Evolutionary conservation across 2,888 invertebrate genomes (phyloP).

Genomic region (Chironomus tentans): DNA sequence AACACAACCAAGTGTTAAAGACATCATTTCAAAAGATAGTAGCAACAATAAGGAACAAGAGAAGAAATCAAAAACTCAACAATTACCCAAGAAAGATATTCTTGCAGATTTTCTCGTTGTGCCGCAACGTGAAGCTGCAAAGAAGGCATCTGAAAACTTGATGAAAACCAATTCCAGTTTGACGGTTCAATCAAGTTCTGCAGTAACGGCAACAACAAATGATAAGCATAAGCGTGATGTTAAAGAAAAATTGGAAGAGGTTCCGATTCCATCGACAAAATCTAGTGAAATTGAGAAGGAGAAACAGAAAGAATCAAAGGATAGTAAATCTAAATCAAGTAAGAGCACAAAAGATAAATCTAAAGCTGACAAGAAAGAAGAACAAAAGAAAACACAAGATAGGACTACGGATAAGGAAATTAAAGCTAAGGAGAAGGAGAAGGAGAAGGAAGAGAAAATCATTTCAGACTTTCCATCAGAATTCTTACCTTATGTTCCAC

Average conservation of each 20-base stretch:
- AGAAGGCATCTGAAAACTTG: slow-evolving; percentile 83
- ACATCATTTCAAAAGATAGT: not conserved
- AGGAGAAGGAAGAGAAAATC: slow-evolving; percentile 22
- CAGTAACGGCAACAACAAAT: not conserved
- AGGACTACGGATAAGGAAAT: slow-evolving; percentile 38
- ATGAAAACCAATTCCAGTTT: slow-evolving; percentile 51
- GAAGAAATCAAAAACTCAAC: slow-evolving; percentile 29
- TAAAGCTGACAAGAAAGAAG: slow-evolving; percentile 28
- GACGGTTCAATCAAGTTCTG: slow-evolving; percentile 27
- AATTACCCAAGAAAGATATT: slow-evolving; percentile 41
- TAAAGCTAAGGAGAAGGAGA: slow-evolving; percentile 29
- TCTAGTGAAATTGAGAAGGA: slow-evolving; percentile 10
- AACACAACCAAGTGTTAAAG: slow-evolving; percentile 13
- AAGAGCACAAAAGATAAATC: slow-evolving; percentile 28
- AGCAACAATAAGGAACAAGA: slow-evolving; percentile 34
- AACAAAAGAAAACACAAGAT: slow-evolving; percentile 41
- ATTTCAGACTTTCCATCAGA: slow-evolving; percentile 36
- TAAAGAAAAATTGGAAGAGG: slow-evolving; percentile 34
- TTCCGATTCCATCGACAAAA: slow-evolving; percentile 33
- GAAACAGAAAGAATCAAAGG: slow-evolving; percentile 32
- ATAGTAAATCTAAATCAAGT: slow-evolving; percentile 30
- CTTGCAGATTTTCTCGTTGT: slow-evolving; percentile 73
- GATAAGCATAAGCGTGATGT: slow-evolving; percentile 16
- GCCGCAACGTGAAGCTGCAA: slow-evolving; percentile 82
- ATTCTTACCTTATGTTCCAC: slow-evolving; percentile 75